Conservation (phyloP, 2,797 vertebrate genomes). For the Orestias chungarensis region DNA sequence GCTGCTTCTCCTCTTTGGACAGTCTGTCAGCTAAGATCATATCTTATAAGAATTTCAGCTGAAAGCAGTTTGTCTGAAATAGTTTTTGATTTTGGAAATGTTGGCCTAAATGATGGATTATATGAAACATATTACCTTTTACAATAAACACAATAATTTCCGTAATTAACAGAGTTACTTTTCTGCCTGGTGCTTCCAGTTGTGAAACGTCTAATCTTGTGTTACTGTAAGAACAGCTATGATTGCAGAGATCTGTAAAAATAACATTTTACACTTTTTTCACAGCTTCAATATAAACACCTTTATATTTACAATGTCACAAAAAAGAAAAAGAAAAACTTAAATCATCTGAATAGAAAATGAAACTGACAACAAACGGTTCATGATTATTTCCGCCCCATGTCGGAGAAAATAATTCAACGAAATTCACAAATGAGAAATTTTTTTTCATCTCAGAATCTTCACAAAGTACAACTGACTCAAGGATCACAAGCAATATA, state of each 20-base stretch:
- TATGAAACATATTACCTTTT: not conserved
- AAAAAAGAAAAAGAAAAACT: too few relatives aligned
- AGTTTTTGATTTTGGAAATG: not conserved
- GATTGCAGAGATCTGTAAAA: not conserved
- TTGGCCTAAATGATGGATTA: not conserved
- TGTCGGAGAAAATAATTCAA: slow-evolving; percentile 46
- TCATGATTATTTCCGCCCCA: slow-evolving; percentile 20
- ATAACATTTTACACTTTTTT: slow-evolving; percentile 38
- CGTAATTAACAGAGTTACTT: not conserved
- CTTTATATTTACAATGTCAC: slow-evolving; percentile 71
- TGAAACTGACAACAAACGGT: slow-evolving; percentile 59
- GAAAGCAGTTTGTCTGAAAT: too few relatives aligned
- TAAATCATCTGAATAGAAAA: slow-evolving; percentile 64
- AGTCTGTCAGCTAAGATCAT: too few relatives aligned
- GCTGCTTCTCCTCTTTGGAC: not conserved
- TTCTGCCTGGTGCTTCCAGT: not conserved
- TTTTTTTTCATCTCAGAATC: slow-evolving; percentile 45
- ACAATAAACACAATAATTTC: not conserved
- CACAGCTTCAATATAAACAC: slow-evolving; percentile 65
- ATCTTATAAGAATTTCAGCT: too few relatives aligned
- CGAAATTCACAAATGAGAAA: slow-evolving; percentile 43
- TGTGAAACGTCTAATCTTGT: not conserved
- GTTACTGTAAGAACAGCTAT: not conserved
- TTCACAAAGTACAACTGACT: slow-evolving; percentile 47
- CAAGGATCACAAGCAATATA: slow-evolving; percentile 47